Conservation (phyloP, 2,113 vertebrate genomes). For the Siphamia tubifer region DNA sequence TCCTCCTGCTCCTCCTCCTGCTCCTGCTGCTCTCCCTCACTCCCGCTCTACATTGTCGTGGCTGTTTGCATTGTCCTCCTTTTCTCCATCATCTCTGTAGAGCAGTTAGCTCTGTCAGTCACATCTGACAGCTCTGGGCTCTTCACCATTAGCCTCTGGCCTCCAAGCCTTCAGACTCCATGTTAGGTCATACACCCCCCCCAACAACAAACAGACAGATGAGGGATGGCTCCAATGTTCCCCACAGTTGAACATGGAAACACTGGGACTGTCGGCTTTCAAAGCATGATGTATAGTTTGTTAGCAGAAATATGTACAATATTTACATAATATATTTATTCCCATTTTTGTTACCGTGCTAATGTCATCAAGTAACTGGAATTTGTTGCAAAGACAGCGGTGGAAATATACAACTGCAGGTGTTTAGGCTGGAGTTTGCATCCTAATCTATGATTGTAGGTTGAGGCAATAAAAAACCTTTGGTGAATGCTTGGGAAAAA, state of each 20-base stretch:
- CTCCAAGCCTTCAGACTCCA: constrained; percentile 49
- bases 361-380: too few species aligned
- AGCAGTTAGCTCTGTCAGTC: constrained; percentile 67
- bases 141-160: constrained; percentile 60
- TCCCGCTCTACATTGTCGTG: constrained; percentile 39
- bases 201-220: constrained; percentile 36
- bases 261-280: constrained; percentile 1
- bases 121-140: constrained; percentile 60
- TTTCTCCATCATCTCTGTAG: constrained; percentile 33
- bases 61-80: constrained; percentile 14
- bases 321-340: too few species aligned
- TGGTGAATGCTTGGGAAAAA: too few species aligned
- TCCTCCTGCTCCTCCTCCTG: constrained; percentile 3
- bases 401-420: too few species aligned
- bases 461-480: too few species aligned
- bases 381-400: too few species aligned
- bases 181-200: constrained; percentile 62
- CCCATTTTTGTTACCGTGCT: too few species aligned
- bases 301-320: background rate
- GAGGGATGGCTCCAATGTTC: constrained; percentile 33
- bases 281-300: background rate
- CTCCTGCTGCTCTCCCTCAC: background rate
- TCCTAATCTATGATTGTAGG: too few species aligned
- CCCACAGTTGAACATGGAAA: constrained; percentile 11
- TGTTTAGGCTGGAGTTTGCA: too few species aligned